Conservation (phyloP, 2,113 vertebrate genomes). For the Corythornis madagascariensis region DNA sequence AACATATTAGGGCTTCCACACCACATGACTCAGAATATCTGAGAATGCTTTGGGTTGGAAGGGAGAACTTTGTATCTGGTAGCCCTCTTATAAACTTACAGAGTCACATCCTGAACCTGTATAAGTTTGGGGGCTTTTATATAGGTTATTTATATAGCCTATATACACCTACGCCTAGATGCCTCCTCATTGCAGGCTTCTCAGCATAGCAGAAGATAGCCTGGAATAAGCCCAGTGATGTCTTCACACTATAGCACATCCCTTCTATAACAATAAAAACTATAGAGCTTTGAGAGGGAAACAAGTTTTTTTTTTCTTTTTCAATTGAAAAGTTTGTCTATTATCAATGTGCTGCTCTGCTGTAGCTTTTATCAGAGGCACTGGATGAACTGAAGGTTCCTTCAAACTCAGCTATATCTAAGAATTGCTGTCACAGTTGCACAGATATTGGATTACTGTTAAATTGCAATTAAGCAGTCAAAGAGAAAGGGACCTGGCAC, state of each 20-base stretch:
- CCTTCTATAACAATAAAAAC: background rate
- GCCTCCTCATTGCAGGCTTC: background rate
- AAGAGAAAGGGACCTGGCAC: constrained; percentile 45
- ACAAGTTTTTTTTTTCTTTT: constrained; percentile 6
- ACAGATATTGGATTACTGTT: constrained; percentile 59
- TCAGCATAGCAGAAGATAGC: background rate
- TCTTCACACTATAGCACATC: background rate
- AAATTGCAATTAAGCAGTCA: constrained; percentile 66
- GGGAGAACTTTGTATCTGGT: background rate
- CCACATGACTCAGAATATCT: background rate
- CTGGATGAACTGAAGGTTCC: constrained; percentile 13
- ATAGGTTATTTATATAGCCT: background rate
- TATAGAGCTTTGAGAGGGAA: background rate
- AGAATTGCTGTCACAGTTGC: constrained; percentile 48
- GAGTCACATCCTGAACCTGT: background rate
- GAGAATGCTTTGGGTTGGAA: background rate
- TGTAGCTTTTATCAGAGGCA: constrained; percentile 23
- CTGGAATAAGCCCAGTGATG: background rate
- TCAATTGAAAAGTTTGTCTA: constrained; percentile 18
- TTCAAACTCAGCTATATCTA: constrained; percentile 35
- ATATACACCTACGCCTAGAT: background rate
- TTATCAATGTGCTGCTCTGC: background rate
- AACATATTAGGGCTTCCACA: background rate
- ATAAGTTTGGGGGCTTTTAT: background rate
- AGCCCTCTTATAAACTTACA: background rate